Conservation (phyloP, 2,797 vertebrate species). For the Esox lucius region DNA sequence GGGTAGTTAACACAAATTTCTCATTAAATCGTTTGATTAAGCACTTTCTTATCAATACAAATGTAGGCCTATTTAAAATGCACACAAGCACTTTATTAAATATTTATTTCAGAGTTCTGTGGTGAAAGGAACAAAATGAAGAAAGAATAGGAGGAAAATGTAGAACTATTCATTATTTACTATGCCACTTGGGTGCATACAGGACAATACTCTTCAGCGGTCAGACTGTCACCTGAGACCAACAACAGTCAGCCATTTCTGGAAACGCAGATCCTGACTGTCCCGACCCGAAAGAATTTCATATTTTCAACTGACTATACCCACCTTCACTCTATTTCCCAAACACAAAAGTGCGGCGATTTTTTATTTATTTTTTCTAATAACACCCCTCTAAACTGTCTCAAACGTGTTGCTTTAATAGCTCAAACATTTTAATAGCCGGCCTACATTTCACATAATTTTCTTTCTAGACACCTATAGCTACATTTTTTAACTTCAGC, state of each 20-base stretch:
- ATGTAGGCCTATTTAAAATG: not conserved
- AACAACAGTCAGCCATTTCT: not conserved
- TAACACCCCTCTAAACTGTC: not conserved
- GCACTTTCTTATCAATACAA: not conserved
- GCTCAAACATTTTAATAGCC: too few species aligned
- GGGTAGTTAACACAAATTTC: not conserved
- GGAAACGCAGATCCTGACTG: not conserved
- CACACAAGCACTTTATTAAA: not conserved
- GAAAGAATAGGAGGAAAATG: conserved; percentile 46
- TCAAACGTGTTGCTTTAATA: not conserved
- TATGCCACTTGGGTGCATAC: conserved; percentile 59
- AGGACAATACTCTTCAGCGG: conserved; percentile 37
- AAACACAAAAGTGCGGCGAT: not conserved
- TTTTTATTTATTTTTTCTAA: too few species aligned
- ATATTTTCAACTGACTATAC: not conserved
- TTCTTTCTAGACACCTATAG: too few species aligned
- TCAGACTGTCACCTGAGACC: conserved; percentile 55
- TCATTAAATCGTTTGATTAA: not conserved
- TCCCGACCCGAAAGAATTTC: not conserved
- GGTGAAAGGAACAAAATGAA: not conserved
- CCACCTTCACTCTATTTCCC: not conserved
- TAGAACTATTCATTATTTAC: conserved; percentile 62
- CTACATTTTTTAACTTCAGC: too few species aligned
- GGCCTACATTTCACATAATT: too few species aligned
- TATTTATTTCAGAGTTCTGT: not conserved